These are phyloP conservation scores for Dendroctonus ponderosae DNA, from an alignment of 1,140 invertebrate genomes.

Conservation along the genomic window DNA sequence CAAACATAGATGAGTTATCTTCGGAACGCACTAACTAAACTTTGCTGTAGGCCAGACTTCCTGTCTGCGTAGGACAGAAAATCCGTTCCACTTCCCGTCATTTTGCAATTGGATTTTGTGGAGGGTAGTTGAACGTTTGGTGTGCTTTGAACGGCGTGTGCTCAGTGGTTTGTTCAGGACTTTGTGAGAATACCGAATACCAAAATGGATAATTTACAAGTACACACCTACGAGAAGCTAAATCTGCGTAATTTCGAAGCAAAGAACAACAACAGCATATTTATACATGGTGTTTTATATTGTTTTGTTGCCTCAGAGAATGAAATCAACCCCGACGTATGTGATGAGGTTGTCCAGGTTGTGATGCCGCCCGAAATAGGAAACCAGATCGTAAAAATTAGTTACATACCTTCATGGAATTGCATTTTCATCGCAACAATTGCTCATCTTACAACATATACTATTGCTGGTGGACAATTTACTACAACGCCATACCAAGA, in stretches of 20 bases:
- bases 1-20: too few species aligned
- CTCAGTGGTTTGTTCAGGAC: too few species aligned
- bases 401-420: constrained; percentile 19
- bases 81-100: too few species aligned
- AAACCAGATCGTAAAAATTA: constrained; percentile 7
- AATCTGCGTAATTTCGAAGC: not conserved
- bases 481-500: not conserved
- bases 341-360: not conserved
- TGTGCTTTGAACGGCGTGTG: too few species aligned
- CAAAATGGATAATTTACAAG: constrained; percentile 10
- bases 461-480: not conserved
- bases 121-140: too few species aligned
- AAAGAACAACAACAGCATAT: not conserved
- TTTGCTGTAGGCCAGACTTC: too few species aligned
- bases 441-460: constrained; percentile 4
- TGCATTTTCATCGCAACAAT: constrained; percentile 28
- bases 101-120: too few species aligned
- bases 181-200: too few species aligned
- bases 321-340: not conserved
- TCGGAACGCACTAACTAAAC: too few species aligned
- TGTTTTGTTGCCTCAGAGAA: constrained; percentile 8
- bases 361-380: constrained; percentile 1
- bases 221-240: not conserved
- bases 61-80: too few species aligned
- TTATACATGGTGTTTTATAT: constrained; percentile 11